phyloP scores from a whole-genome alignment of 2,113 vertebrate genomes.

The Gavialis gangeticus region DNA sequence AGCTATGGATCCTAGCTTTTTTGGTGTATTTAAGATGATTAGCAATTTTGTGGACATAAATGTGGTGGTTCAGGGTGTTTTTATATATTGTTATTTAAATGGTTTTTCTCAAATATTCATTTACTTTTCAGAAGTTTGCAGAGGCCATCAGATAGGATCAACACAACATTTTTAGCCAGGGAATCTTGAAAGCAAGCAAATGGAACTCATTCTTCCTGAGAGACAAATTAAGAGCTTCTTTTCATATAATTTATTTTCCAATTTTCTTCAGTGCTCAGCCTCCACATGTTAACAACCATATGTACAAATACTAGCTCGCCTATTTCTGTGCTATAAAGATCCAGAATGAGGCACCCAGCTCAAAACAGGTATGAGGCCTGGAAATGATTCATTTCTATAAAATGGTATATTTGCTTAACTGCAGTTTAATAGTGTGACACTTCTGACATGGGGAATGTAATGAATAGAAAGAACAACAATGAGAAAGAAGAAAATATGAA shows the following conservation, averaged over 20 bases:
- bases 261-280: neutral
- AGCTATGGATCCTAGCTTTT: no score
- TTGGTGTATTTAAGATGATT: no score
- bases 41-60: no score
- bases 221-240: neutral
- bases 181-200: neutral
- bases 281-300: neutral
- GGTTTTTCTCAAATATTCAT: no score
- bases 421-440: neutral
- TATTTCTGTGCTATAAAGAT: neutral
- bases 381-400: neutral
- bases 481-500: fast-evolving
- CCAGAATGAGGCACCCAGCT: neutral
- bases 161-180: neutral
- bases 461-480: neutral
- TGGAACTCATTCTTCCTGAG: neutral
- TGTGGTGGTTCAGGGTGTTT: no score
- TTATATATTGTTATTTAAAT: no score
- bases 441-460: neutral
- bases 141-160: neutral
- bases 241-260: neutral
- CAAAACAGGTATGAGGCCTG: neutral
- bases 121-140: neutral
- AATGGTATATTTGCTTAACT: neutral
- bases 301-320: neutral